Percentiles rank a stretch among this genome's conserved stretches.
phyloP scores from a whole-genome alignment of 2,888 invertebrate species.

The Caenorhabditis afra region DNA sequence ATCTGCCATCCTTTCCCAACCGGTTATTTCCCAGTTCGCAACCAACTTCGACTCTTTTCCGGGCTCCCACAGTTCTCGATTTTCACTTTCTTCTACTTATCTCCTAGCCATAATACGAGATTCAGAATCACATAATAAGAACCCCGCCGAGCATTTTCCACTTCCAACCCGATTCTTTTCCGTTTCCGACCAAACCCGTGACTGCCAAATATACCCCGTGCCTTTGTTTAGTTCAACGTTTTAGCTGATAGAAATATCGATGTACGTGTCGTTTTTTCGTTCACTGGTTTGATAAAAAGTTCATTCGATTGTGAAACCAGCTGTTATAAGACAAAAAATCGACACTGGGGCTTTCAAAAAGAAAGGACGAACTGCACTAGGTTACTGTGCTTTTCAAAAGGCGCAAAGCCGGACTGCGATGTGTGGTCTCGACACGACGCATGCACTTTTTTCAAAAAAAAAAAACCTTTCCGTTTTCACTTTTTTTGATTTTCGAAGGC shows the following conservation, averaged over 20 bases:
- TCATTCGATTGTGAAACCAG: background rate
- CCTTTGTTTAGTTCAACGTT: slow-evolving; percentile 23
- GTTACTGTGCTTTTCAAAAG: slow-evolving; percentile 10
- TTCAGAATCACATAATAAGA: slow-evolving; percentile 25
- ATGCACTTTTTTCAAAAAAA: background rate
- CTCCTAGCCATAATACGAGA: slow-evolving; percentile 29
- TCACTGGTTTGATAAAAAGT: slow-evolving; percentile 29
- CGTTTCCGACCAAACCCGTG: slow-evolving; percentile 4
- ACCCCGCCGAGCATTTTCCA: slow-evolving; percentile 10
- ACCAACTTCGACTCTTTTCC: slow-evolving; percentile 29
- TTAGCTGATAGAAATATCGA: background rate
- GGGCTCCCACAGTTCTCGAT: slow-evolving; percentile 1
- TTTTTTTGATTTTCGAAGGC: slow-evolving; percentile 11
- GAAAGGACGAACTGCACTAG: background rate
- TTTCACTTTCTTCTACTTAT: slow-evolving; percentile 17
- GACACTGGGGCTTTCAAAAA: no score
- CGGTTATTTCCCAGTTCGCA: slow-evolving; percentile 35
- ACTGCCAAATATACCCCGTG: slow-evolving; percentile 13
- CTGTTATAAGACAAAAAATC: no score
- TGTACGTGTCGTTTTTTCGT: slow-evolving; percentile 19
- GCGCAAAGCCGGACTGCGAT: background rate
- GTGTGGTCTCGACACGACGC: slow-evolving; percentile 2
- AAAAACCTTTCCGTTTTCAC: background rate
- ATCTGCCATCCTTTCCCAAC: slow-evolving; percentile 39
- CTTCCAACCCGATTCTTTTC: slow-evolving; percentile 1